Base-by-base conservation (phyloP, 2,113 vertebrate genomes). In the Onychostoma macrolepis region DNA sequence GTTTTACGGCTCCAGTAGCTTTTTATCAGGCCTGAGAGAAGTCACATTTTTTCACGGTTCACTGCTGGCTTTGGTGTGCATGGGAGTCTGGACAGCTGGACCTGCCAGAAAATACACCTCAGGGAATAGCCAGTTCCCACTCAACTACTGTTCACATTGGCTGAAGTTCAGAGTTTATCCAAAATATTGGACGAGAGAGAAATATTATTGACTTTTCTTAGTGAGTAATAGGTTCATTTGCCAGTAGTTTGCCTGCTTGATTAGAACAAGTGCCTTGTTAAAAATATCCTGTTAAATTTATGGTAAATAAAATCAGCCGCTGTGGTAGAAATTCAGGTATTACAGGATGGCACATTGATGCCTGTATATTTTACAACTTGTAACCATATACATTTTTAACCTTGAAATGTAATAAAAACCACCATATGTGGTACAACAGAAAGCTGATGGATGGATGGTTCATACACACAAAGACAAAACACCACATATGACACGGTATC, bases 51-150 rank as follows among this genome's bases (percentile, higher is more conserved):
- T 58, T 28, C 53, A 82, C 36, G 74, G 71, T 26, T 30, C 21
- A 67, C 67, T 26, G 2, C 56, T 56, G 53, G 36, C 69, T n/a
- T 26, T 21, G 30, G 2, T 75, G 41, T 24, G 26, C 48, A 33
- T 77, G 69, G 69, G 69, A 83, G 72, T 41, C 24, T n/a, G 41
- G 26, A 78, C 84, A 71, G 79, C 43, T 83, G 74, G 74, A 69
- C 43, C 61, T 63, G 11, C 33, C n/a, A 67, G 43, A 41, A 69
- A 41, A 33, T 83, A 72, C 17, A 82, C 69, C 43, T 78, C 28
- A 38, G 50, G 56, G 67, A 85, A 53, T 65, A 76, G 28, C 41
- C 65, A 30, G 28, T 41, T 78, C 41, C 28, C 10, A 30, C 41
- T 81, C 36, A 33, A 28, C 67, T 41, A 83, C 72, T 61, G 61